Evolutionary conservation across 2,797 vertebrate species (phyloP), one percentile per base, ranked within the genome.

Genomic region (Uromys caudimaculatus): DNA sequence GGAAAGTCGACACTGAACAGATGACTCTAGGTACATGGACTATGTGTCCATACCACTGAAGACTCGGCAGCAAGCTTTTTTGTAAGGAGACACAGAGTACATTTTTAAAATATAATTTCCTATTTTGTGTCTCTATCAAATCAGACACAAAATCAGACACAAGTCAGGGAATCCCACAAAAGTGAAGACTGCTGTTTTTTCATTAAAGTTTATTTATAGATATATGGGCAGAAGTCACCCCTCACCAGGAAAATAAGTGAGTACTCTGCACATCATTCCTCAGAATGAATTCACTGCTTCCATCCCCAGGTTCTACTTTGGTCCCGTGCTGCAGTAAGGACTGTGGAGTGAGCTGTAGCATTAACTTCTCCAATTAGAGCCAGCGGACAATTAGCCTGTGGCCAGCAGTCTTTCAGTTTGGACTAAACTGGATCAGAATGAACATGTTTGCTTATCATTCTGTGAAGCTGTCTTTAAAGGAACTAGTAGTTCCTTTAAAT

Each of bases 51-150:
- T 38, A 29, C 54, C 54, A 60, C 75, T 86, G 19, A 19, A 41
- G 16, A 78, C 7, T 3, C n/a, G 12, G 16, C 17, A 50, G 44
- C 27, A 89, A 88, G 16, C 0, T 12, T 79, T 82, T 56, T 56
- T 41, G 1, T 60, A 8, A 62, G 81, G 2, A 29, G 8, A 2
- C 35, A 89, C 1, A n/a, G 0, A 44, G 2, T 38, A 7, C 27
- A 44, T 19, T n/a, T 47, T 95, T 83, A 86, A n/a, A 67, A 69
- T 19, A 38, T 69, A 13, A 41, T 67, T 54, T 23, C 52, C 7
- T 27, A 77, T 6, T 47, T 13, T 11, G 38, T 60, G 8, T 85
- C 58, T 75, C 19, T 83, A 24, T 85, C 8, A 32, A 89, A 27
- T 73, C 16, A 29, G 3, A 17, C 29, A 21, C 6, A 71, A 32